These are phyloP conservation scores for Odontomachus brunneus DNA, from an alignment of 1,140 invertebrate genomes.

Conservation along the genomic window DNA sequence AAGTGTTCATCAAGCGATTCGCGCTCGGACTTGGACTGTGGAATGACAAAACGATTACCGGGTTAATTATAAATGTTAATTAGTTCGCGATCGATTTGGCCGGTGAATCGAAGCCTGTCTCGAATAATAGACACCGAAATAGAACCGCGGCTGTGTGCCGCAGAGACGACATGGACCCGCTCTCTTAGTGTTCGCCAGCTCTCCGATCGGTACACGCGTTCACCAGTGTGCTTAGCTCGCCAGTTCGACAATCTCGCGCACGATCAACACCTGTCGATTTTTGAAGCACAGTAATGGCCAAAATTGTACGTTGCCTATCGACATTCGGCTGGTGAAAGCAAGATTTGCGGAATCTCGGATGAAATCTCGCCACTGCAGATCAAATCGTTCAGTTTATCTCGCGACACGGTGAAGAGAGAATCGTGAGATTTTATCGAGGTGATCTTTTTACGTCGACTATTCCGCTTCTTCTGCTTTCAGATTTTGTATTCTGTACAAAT, in stretches of 20 bases:
- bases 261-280: constrained; percentile 12
- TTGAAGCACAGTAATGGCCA: background rate
- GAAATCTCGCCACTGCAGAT: constrained; percentile 15
- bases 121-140: constrained; percentile 85
- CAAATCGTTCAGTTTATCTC: constrained; percentile 6
- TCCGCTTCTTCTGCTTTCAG: background rate
- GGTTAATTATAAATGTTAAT: constrained; percentile 86
- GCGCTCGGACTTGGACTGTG: constrained; percentile 37
- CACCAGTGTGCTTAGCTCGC: constrained; percentile 4
- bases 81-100: constrained; percentile 86
- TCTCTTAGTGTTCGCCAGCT: constrained; percentile 75
- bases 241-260: constrained; percentile 26
- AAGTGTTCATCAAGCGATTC: constrained; percentile 13
- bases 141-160: constrained; percentile 79
- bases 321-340: background rate
- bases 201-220: constrained; percentile 75
- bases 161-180: constrained; percentile 71
- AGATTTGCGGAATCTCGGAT: constrained; percentile 16
- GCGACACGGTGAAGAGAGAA: background rate
- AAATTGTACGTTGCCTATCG: background rate
- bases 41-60: constrained; percentile 78
- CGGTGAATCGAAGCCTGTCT: constrained; percentile 82
- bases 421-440: background rate
- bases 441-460: background rate
- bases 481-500: background rate